Evolutionary conservation across 2,797 vertebrate genomes (phyloP).

Genomic region (Meda fulgida): DNA sequence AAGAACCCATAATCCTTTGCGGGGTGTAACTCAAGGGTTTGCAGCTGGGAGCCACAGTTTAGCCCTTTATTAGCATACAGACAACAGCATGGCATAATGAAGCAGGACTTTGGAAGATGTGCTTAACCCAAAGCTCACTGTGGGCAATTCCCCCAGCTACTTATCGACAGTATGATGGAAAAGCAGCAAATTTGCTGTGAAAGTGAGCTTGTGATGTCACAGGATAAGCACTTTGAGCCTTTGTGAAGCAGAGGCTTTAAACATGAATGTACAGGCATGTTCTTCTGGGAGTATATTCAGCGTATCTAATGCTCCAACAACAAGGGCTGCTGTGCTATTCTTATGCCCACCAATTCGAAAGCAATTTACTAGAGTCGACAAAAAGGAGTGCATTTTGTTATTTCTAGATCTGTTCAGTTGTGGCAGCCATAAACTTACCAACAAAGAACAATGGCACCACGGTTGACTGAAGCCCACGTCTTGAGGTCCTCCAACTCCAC

Average conservation of each 20-base stretch:
- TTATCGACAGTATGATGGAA: slow-evolving; percentile 32
- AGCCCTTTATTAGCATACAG: slow-evolving; percentile 55
- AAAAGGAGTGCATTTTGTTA: neutral
- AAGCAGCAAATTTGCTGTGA: slow-evolving; percentile 55
- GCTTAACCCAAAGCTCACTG: slow-evolving; percentile 24
- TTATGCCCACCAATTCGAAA: neutral
- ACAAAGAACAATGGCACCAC: slow-evolving; percentile 93
- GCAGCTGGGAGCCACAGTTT: slow-evolving; percentile 39
- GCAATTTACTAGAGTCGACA: neutral
- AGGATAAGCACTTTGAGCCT: slow-evolving; percentile 18
- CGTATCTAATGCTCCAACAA: neutral
- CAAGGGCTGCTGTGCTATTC: slow-evolving; percentile 2
- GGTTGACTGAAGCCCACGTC: slow-evolving; percentile 88
- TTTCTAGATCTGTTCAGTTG: neutral
- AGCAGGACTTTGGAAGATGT: slow-evolving; percentile 33
- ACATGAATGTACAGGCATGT: neutral
- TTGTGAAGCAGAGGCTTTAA: slow-evolving; percentile 25
- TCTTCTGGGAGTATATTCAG: neutral
- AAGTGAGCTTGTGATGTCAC: slow-evolving; percentile 25
- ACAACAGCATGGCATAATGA: slow-evolving; percentile 41
- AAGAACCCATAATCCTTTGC: slow-evolving; percentile 55
- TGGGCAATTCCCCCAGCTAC: slow-evolving; percentile 40
- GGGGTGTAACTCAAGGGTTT: slow-evolving; percentile 48
- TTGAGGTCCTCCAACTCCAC: slow-evolving; percentile 86
- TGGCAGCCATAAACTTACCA: slow-evolving; percentile 74